Percentiles rank a stretch among this genome's conserved stretches.
These are phyloP conservation scores for Anthonomus grandis DNA, from an alignment of 1,140 invertebrate genomes.

Conservation along the genomic window DNA sequence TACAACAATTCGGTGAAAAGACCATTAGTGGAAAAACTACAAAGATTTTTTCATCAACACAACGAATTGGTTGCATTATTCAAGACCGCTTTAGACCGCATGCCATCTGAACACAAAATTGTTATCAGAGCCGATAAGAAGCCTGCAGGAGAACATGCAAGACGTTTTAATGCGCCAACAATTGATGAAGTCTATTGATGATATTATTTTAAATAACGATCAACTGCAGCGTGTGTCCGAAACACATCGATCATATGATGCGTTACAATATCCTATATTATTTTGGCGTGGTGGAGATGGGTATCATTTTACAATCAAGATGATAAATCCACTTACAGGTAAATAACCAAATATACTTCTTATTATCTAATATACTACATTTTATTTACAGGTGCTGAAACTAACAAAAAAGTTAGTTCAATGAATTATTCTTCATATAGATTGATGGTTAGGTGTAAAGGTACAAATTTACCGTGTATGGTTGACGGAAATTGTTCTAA, in stretches of 20 bases:
- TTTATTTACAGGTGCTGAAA: no score
- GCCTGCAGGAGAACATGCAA: slow-evolving; percentile 46
- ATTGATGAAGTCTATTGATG: slow-evolving; percentile 48
- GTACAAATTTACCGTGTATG: no score
- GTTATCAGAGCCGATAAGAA: slow-evolving; percentile 47
- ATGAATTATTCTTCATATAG: no score
- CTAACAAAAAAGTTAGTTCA: no score
- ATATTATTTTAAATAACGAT: slow-evolving; percentile 36
- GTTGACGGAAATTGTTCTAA: no score
- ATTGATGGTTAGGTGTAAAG: no score
- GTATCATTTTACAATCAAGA: slow-evolving; percentile 48
- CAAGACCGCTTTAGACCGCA: slow-evolving; percentile 37
- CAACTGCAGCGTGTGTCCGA: slow-evolving; percentile 44
- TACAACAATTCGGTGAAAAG: slow-evolving; percentile 30
- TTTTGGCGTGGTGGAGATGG: slow-evolving; percentile 53
- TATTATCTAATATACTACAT: no score
- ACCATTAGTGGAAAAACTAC: slow-evolving; percentile 36
- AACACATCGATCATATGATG: slow-evolving; percentile 49
- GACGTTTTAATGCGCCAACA: slow-evolving; percentile 49
- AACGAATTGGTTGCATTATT: slow-evolving; percentile 41
- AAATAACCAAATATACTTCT: slow-evolving; percentile 33
- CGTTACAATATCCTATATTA: slow-evolving; percentile 53
- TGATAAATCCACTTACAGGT: slow-evolving; percentile 44
- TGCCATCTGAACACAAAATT: slow-evolving; percentile 42
- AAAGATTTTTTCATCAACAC: slow-evolving; percentile 39